Conservation (phyloP, 2,888 invertebrate genomes). For the Diabrotica balteata region DNA sequence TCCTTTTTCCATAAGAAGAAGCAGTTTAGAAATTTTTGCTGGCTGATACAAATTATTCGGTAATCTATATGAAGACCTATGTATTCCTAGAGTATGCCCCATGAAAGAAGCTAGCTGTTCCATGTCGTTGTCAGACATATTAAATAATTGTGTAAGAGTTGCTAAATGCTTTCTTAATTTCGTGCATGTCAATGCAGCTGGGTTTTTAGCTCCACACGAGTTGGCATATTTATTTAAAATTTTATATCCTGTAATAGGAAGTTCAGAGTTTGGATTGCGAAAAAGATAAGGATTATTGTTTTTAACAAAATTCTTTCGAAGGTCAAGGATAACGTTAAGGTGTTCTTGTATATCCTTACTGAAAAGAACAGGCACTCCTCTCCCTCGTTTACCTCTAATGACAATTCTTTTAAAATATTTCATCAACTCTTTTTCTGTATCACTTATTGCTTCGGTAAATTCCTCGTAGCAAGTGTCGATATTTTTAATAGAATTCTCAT, state of each 20-base stretch:
- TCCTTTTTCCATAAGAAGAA: constrained; percentile 33
- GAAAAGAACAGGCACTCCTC: constrained; percentile 34
- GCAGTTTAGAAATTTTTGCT: constrained; percentile 20
- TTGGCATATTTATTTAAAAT: constrained; percentile 39
- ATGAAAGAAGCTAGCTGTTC: constrained; percentile 42
- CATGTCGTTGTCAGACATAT: constrained; percentile 37
- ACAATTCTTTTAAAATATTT: constrained; percentile 32
- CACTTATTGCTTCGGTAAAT: constrained; percentile 24
- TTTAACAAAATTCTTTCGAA: constrained; percentile 18
- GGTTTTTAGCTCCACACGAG: constrained; percentile 40
- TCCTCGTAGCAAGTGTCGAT: constrained; percentile 31
- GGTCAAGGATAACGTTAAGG: constrained; percentile 28
- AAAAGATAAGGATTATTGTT: constrained; percentile 32
- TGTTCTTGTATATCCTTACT: constrained; percentile 41
- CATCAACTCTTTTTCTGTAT: constrained; percentile 20
- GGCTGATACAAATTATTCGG: constrained; percentile 30
- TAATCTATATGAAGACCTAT: constrained; percentile 29
- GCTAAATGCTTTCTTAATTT: constrained; percentile 41
- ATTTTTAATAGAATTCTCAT: constrained; percentile 11
- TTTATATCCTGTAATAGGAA: constrained; percentile 42
- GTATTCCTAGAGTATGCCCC: constrained; percentile 40
- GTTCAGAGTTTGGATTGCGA: constrained; percentile 21
- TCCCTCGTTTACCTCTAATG: constrained; percentile 29
- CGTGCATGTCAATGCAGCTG: constrained; percentile 36
- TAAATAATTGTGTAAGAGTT: constrained; percentile 39